A percentile compares a stretch with the other conserved stretches of the same genome.
Conservation (phyloP, 2,113 vertebrate species). For the Ceuthmochares aereus region DNA sequence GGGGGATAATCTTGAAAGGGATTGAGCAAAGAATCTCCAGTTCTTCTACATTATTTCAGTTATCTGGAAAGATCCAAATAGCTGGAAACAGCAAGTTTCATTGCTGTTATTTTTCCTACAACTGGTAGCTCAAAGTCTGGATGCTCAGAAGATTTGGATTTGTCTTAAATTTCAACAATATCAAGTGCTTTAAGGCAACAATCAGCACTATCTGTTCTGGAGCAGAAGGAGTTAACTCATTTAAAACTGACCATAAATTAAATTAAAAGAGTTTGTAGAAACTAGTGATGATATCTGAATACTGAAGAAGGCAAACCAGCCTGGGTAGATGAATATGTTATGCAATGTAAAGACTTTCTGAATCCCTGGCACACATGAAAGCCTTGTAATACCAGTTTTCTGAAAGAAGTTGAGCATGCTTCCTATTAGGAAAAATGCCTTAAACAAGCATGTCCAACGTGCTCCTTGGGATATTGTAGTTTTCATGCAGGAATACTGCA, state of each 20-base stretch:
- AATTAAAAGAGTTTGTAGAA: not conserved
- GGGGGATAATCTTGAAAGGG: not conserved
- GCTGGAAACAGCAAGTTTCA: not conserved
- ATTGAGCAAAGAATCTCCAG: not conserved
- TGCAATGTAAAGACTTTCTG: not conserved
- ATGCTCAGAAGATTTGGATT: not conserved
- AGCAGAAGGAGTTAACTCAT: not conserved
- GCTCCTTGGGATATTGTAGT: slow-evolving; percentile 1
- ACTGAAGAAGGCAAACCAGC: not conserved
- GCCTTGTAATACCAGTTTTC: slow-evolving; percentile 15
- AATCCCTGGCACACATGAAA: not conserved
- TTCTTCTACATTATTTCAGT: not conserved
- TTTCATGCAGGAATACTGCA: not conserved
- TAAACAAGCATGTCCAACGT: slow-evolving; percentile 10
- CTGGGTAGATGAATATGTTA: not conserved
- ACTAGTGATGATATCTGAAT: not conserved
- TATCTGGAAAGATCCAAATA: not conserved
- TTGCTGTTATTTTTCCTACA: not conserved
- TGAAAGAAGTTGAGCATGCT: not conserved
- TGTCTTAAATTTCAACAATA: not conserved
- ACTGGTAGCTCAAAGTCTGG: not conserved
- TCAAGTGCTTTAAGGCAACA: not conserved
- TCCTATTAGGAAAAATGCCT: slow-evolving; percentile 8
- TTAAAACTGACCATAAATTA: not conserved
- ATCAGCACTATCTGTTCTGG: not conserved